phyloP scores from a whole-genome alignment of 23 tunicate genomes.

The Diplosoma virens region DNA sequence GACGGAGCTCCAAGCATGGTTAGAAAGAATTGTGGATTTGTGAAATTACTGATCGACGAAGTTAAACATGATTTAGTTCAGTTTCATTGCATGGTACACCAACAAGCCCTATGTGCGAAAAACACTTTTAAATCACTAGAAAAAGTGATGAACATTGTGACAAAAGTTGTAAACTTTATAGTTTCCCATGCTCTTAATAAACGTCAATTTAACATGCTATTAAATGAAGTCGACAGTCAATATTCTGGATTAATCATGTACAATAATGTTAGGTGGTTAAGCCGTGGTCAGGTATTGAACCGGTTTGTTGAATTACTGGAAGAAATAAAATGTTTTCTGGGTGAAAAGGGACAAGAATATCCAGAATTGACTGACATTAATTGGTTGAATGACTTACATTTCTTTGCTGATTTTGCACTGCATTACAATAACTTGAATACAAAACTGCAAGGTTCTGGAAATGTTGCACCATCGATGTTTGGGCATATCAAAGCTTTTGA shows the following conservation, averaged over 20 bases:
- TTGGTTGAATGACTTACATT: too few relatives aligned
- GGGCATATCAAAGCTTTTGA: too few relatives aligned
- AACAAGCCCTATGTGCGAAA: constrained; percentile 36
- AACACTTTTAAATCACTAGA: too few relatives aligned
- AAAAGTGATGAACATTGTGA: neutral
- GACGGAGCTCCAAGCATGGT: constrained; percentile 39
- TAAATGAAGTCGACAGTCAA: neutral
- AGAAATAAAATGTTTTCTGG: constrained; percentile 4
- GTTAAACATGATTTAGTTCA: neutral
- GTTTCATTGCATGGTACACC: constrained; percentile 31
- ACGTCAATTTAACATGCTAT: neutral
- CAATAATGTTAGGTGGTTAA: constrained; percentile 6
- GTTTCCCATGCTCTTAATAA: neutral
- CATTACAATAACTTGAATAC: too few relatives aligned
- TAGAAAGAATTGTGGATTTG: constrained; percentile 35
- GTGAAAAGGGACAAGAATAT: too few relatives aligned
- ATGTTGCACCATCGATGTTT: too few relatives aligned
- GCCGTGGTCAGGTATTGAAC: neutral
- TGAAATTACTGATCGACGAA: constrained; percentile 3
- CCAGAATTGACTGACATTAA: too few relatives aligned
- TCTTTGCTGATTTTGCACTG: too few relatives aligned
- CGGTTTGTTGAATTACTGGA: constrained; percentile 4
- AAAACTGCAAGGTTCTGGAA: too few relatives aligned
- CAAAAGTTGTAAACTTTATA: neutral
- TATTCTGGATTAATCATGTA: constrained; percentile 1